These are phyloP conservation scores for Bovichtus variegatus DNA, from an alignment of 2,797 vertebrate species.

Conservation along the genomic window DNA sequence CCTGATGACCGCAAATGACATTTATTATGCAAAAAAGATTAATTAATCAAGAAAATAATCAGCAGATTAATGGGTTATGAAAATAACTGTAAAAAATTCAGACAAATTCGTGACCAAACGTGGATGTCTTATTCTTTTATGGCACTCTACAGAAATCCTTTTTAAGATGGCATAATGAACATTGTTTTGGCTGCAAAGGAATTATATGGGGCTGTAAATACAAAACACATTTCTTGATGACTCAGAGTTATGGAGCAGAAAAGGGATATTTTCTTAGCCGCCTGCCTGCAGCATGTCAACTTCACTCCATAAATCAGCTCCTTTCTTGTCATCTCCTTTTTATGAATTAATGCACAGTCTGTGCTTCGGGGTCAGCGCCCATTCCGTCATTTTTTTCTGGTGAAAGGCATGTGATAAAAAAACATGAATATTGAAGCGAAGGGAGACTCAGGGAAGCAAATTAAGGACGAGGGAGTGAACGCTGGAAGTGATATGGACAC, in stretches of 20 bases:
- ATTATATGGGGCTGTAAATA: neutral
- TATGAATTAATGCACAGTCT: slow-evolving; percentile 12
- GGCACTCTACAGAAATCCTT: neutral
- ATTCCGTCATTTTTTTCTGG: neutral
- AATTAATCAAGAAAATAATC: neutral
- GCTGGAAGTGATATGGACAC: neutral
- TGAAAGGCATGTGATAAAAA: slow-evolving; percentile 2
- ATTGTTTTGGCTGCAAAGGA: neutral
- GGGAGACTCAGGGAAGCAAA: neutral
- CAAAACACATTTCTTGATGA: neutral
- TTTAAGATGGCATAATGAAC: neutral
- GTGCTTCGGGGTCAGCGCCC: slow-evolving; percentile 20
- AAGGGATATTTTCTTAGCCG: neutral
- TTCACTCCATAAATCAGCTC: neutral
- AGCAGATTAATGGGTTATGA: neutral
- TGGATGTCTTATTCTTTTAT: neutral
- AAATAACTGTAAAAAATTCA: neutral
- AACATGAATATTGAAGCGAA: neutral
- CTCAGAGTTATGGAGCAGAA: neutral
- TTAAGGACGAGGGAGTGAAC: slow-evolving; percentile 6
- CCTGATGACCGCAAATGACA: neutral
- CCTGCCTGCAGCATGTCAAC: neutral
- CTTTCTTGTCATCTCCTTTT: slow-evolving; percentile 4
- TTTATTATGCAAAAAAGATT: no score
- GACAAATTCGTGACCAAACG: neutral